These are phyloP conservation scores for Rousettus leschenaultii DNA, from an alignment of 2,113 vertebrate species.

Conservation along the genomic window DNA sequence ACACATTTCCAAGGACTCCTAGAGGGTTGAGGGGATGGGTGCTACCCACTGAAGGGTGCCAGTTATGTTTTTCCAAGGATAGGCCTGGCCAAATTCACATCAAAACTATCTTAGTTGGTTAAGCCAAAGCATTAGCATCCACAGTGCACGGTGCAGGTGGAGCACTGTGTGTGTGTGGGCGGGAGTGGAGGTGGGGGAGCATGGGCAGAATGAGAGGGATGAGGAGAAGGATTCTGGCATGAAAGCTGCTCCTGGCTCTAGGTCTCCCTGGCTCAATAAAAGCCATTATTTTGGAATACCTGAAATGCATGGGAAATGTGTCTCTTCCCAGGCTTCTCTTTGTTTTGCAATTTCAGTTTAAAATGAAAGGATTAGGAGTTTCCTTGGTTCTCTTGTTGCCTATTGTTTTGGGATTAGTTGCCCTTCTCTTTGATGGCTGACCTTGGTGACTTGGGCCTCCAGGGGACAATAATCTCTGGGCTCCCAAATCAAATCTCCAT, in stretches of 20 bases:
- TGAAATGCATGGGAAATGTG: not conserved
- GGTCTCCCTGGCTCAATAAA: not conserved
- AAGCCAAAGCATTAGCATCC: not conserved
- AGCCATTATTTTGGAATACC: not conserved
- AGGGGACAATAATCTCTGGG: not conserved
- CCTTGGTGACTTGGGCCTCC: not conserved
- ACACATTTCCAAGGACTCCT: not conserved
- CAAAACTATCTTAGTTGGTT: not conserved
- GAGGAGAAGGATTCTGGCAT: not conserved
- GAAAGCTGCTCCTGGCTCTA: not conserved
- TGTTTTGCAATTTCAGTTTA: not conserved
- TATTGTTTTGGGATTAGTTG: not conserved
- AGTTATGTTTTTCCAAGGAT: not conserved
- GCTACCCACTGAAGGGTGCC: not conserved
- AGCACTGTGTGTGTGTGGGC: rapidly evolving
- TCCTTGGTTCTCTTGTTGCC: not conserved
- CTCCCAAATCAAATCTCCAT: too few relatives aligned
- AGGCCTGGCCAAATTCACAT: not conserved
- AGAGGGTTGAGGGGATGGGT: too few relatives aligned
- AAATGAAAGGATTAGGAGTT: not conserved
- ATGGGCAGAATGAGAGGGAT: too few relatives aligned
- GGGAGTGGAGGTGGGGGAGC: rapidly evolving
- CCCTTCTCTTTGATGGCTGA: not conserved
- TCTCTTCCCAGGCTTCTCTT: not conserved
- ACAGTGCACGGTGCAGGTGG: too few relatives aligned